Evolutionary conservation across 2,797 vertebrate species (phyloP).

Genomic region (Phataginus tricuspis): DNA sequence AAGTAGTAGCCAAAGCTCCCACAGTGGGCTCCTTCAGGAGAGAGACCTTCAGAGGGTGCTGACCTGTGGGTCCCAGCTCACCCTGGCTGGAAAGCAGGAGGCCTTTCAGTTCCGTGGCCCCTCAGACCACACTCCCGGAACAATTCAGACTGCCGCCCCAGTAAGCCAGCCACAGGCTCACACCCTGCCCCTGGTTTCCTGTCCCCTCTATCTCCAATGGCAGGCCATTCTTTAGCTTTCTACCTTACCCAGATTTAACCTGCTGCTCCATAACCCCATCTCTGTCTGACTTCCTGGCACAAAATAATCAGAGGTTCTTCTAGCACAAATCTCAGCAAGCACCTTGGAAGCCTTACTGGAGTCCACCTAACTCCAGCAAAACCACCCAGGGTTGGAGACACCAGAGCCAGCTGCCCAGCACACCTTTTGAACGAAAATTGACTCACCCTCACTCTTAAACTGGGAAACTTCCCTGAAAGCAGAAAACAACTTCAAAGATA

Average conservation of each 20-base stretch:
- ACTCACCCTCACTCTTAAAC: background rate
- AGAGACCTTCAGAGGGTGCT: background rate
- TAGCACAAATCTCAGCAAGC: background rate
- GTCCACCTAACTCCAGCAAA: background rate
- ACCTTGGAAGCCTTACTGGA: background rate
- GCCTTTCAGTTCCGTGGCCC: background rate
- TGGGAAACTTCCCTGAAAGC: background rate
- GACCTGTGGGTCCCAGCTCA: background rate
- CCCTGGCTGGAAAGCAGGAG: background rate
- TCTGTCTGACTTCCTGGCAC: background rate
- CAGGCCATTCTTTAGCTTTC: background rate
- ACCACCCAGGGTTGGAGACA: background rate
- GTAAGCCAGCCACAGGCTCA: background rate
- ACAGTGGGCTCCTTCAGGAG: background rate
- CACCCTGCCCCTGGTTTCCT: background rate
- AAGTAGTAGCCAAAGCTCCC: background rate
- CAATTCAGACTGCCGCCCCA: background rate
- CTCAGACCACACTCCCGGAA: background rate
- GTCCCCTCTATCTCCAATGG: accelerated
- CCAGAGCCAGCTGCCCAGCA: background rate
- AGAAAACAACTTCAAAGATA: background rate
- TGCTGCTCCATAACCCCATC: background rate
- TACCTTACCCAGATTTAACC: background rate
- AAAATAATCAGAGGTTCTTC: background rate
- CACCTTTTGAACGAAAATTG: background rate